phyloP scores from a whole-genome alignment of 2,113 vertebrate genomes.

The Gymnorhina tibicen region DNA sequence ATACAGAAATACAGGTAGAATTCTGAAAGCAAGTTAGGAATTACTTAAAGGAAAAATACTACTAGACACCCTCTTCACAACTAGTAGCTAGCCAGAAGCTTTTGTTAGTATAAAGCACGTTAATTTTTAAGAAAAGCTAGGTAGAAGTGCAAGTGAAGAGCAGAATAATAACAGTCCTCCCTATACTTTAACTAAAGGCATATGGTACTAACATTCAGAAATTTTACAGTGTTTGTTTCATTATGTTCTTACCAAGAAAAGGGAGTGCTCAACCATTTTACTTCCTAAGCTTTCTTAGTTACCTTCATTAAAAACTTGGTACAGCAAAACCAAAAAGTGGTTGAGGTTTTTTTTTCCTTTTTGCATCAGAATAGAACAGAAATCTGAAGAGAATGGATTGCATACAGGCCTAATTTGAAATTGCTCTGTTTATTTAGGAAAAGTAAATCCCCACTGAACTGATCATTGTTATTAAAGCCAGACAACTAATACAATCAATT shows the following conservation, averaged over 20 bases:
- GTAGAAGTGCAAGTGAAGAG: conserved; percentile 66
- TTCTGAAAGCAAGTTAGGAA: neutral
- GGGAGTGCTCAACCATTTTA: neutral
- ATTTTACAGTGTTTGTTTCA: neutral
- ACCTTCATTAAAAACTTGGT: neutral
- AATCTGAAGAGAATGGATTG: neutral
- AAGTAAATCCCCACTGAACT: neutral
- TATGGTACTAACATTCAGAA: neutral
- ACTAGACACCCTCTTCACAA: conserved; percentile 68
- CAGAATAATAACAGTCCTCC: conserved; percentile 18
- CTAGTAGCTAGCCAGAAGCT: conserved; percentile 74
- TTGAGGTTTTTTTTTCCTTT: neutral
- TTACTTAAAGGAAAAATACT: neutral
- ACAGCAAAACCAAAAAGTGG: neutral
- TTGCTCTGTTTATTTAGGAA: neutral
- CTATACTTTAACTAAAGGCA: conserved; percentile 47
- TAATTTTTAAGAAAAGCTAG: conserved; percentile 77
- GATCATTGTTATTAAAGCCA: neutral
- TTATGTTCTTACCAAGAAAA: neutral
- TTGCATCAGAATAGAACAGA: neutral
- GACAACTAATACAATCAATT: neutral
- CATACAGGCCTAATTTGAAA: neutral
- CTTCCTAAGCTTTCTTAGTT: neutral
- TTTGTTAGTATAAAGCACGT: conserved; percentile 71
- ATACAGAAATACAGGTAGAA: neutral